Evolutionary conservation across 53 echinoderm and acorn worm species (phyloP).

Genomic region (Astropecten irregularis): DNA sequence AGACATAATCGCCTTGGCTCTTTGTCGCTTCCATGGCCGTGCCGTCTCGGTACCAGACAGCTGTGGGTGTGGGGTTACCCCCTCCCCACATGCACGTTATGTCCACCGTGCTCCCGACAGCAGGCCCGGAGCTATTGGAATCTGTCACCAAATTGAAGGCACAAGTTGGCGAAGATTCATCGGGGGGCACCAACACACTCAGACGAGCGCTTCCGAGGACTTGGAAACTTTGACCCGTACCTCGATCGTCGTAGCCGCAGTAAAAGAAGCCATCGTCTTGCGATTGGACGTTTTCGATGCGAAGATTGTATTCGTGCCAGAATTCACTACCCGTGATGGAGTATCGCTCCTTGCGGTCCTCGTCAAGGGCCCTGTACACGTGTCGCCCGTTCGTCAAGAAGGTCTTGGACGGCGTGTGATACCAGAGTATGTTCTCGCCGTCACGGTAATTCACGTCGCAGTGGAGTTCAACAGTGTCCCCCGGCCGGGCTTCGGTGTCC

Average conservation of each 20-base stretch:
- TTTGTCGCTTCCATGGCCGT: background rate
- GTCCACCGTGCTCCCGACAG: conserved; percentile 38
- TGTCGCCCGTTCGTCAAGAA: conserved; percentile 15
- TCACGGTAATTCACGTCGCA: conserved; percentile 69
- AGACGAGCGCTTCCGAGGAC: conserved; percentile 55
- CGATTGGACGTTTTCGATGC: conserved; percentile 42
- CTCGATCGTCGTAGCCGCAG: conserved; percentile 60
- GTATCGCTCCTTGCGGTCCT: conserved; percentile 53
- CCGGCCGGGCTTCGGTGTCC: conserved; percentile 23
- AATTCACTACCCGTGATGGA: conserved; percentile 47
- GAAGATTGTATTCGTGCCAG: conserved; percentile 63
- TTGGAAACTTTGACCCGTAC: conserved; percentile 1
- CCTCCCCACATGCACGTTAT: conserved; percentile 37
- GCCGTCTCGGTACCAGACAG: conserved; percentile 27
- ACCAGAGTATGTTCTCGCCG: conserved; percentile 46
- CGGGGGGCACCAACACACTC: conserved; percentile 35
- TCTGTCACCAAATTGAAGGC: background rate
- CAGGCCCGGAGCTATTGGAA: background rate
- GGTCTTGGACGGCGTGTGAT: conserved; percentile 12
- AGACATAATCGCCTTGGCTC: conserved; percentile 12
- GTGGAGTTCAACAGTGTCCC: conserved; percentile 49
- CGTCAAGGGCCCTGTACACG: conserved; percentile 13
- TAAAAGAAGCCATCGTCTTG: conserved; percentile 60
- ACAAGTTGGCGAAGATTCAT: background rate
- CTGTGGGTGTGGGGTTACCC: conserved; percentile 13